Evolutionary conservation across 2,797 vertebrate genomes (phyloP), one percentile per base, ranked within the genome.

Genomic region (Nothura maculosa): DNA sequence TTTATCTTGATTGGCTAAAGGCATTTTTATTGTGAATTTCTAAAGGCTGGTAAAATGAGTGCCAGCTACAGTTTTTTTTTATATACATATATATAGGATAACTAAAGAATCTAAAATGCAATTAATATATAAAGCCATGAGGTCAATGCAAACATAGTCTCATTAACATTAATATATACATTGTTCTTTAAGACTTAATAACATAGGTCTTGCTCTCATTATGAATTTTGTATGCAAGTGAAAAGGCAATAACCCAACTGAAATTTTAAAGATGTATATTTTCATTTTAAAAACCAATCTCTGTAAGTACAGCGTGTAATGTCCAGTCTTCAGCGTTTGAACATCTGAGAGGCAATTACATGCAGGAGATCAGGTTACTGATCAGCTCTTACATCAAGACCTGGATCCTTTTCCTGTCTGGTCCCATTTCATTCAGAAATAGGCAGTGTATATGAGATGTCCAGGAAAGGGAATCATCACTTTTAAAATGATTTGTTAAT

Each of bases 321-420:
- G 91, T 91, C 91, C 88, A 94, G 85, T 84, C 84, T 80, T 90
- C 86, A 62, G 61, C 78, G 62, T 93, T 43, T 94, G 70, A 92
- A 75, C 68, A 82, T 92, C 84, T 88, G 81, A 94, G 94, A 90
- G 57, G 75, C 86, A 96, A 94, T 96, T 93, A 81, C 54, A 75
- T 38, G 32, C 48, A 85, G 61, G 72, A 87, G 57, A 87, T 54
- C 45, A 81, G 96, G 85, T 66, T 95, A 70, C 68, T 87, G 92
- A 94, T 93, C 42, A 89, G 75, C 28, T 88, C 32, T 57, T 88
- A 27, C 34, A 73, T 76, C 77, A 27, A 80, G 43, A 68, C 48
- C 14, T 36, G 61, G 52, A 75, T 87, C 21, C 16, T 89, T 66
- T 87, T 48, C 32, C 36, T 82, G 27, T 22, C 3, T 85, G 47